Conservation (phyloP, 2,797 vertebrate species). For the Cyprinella venusta region DNA sequence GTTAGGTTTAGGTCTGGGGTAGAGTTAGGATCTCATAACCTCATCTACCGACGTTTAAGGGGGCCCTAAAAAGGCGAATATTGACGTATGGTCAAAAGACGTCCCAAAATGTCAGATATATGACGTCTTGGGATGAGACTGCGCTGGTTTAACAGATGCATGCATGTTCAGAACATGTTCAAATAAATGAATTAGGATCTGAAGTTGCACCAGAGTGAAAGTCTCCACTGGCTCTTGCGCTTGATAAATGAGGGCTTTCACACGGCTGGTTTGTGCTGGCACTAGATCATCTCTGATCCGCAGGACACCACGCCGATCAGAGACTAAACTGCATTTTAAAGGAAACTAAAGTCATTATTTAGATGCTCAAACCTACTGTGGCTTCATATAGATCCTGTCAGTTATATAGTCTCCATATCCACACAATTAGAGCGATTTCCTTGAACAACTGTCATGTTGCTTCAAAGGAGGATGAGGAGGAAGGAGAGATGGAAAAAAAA, state of each 20-base stretch:
- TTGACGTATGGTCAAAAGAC: no score
- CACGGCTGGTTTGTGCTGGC: conserved; percentile 56
- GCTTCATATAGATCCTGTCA: conserved; percentile 22
- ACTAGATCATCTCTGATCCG: conserved; percentile 41
- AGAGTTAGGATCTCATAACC: no score
- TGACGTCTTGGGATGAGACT: no score
- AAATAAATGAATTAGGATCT: not conserved
- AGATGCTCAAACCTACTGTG: conserved; percentile 16
- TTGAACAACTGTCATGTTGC: conserved; percentile 40
- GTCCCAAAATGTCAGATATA: no score
- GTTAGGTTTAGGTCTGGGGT: no score
- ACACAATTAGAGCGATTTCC: conserved; percentile 53
- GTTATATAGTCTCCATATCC: conserved; percentile 38
- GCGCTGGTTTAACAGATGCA: not conserved
- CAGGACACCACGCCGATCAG: conserved; percentile 15
- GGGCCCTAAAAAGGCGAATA: no score
- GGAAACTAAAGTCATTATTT: not conserved
- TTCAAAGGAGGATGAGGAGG: conserved; percentile 39
- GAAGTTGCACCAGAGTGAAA: not conserved
- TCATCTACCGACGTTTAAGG: no score
- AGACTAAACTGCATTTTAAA: not conserved
- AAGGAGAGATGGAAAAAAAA: conserved; percentile 18
- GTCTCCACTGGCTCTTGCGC: conserved; percentile 4
- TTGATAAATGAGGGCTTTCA: conserved; percentile 62
- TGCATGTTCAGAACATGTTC: not conserved